phyloP scores from a whole-genome alignment of 2,888 invertebrate species.

The Schizaphis graminum region DNA sequence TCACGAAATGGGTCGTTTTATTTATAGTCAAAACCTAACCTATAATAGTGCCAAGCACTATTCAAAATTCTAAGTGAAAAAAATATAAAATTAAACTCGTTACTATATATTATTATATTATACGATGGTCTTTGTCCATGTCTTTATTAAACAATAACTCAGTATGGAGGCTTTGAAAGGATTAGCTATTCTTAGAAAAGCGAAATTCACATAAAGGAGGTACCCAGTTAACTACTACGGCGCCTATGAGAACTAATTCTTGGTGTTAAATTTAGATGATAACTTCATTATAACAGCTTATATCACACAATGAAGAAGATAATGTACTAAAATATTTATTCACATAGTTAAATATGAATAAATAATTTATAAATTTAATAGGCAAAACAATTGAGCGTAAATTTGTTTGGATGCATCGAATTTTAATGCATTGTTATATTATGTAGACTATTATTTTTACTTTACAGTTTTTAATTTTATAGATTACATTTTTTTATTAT shows the following conservation, averaged over 20 bases:
- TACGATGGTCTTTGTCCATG: background rate
- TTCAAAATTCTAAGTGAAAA: background rate
- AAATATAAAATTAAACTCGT: background rate
- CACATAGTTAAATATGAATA: background rate
- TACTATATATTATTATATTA: background rate
- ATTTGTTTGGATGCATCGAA: background rate
- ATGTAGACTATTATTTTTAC: background rate
- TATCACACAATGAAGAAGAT: background rate
- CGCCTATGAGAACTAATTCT: background rate
- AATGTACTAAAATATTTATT: background rate
- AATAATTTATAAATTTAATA: background rate
- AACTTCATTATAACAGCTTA: constrained; percentile 17
- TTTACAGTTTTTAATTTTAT: background rate
- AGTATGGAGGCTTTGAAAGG: background rate
- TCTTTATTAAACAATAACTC: constrained; percentile 10
- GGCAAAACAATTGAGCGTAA: background rate
- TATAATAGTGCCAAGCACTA: background rate
- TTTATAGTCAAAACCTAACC: background rate
- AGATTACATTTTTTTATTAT: background rate
- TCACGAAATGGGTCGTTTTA: background rate
- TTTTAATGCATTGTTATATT: background rate
- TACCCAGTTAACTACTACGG: background rate
- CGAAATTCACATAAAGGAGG: background rate
- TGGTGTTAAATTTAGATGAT: background rate
- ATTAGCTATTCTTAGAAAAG: constrained; percentile 2